Conservation (phyloP, 2,888 invertebrate species). For the Operophtera brumata region DNA sequence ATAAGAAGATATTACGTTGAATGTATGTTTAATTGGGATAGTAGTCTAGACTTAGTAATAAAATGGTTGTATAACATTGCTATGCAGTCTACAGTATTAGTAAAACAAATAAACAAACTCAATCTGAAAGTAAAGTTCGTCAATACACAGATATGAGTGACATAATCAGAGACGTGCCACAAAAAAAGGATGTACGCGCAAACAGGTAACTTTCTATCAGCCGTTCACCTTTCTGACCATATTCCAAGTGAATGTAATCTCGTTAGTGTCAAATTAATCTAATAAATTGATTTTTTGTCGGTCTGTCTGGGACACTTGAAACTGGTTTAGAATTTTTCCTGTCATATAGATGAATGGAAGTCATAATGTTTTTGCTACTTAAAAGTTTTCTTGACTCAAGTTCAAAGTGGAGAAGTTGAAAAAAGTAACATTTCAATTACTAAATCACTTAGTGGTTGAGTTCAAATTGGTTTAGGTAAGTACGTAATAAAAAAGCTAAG, state of each 20-base stretch:
- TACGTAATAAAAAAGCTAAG: too few relatives aligned
- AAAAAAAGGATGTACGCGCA: slow-evolving; percentile 11
- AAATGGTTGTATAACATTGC: too few relatives aligned
- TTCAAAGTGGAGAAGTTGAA: neutral
- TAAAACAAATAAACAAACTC: too few relatives aligned
- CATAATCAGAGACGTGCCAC: neutral
- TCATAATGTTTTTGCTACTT: neutral
- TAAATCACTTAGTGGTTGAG: too few relatives aligned
- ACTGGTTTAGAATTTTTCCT: neutral
- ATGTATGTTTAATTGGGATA: too few relatives aligned
- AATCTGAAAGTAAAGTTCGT: too few relatives aligned
- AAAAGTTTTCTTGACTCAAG: neutral
- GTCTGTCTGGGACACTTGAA: slow-evolving; percentile 3
- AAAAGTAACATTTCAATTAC: neutral
- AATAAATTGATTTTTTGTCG: slow-evolving; percentile 8
- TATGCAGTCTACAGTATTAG: too few relatives aligned
- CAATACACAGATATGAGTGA: neutral
- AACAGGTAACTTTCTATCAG: slow-evolving; percentile 15
- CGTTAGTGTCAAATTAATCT: slow-evolving; percentile 11
- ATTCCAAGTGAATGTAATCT: slow-evolving; percentile 18
- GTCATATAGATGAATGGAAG: neutral
- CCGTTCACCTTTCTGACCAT: slow-evolving; percentile 8
- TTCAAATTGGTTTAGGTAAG: too few relatives aligned
- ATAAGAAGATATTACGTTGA: too few relatives aligned
- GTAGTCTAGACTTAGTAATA: too few relatives aligned